Percentiles rank a stretch among this genome's conserved stretches.
phyloP scores from a whole-genome alignment of 2,888 invertebrate genomes.

The Sceliomorpha sp. region DNA sequence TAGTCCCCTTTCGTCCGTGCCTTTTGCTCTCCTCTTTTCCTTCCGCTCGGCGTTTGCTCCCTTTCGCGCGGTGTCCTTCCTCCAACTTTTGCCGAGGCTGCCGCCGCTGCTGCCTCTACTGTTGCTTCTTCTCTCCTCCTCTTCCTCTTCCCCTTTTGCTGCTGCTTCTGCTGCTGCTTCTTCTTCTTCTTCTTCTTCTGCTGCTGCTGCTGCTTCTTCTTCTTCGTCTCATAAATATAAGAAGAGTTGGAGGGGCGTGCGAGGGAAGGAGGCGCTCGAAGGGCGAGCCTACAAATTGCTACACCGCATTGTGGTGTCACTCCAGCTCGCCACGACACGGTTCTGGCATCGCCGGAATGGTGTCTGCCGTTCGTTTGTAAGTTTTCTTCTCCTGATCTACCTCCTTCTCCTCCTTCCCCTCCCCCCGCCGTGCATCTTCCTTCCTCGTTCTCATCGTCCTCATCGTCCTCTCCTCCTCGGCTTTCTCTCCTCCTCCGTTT shows the following conservation, averaged over 20 bases:
- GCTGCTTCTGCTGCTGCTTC: too few relatives aligned
- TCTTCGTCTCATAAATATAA: constrained; percentile 51
- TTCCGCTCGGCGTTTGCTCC: constrained; percentile 36
- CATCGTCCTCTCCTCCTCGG: constrained; percentile 5
- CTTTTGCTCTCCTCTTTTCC: constrained; percentile 57
- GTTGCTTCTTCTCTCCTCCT: too few relatives aligned
- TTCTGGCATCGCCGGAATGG: constrained; percentile 79
- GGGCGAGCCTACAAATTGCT: constrained; percentile 80
- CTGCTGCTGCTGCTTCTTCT: too few relatives aligned
- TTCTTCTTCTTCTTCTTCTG: too few relatives aligned
- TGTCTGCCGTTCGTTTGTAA: constrained; percentile 66
- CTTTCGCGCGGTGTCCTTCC: constrained; percentile 50
- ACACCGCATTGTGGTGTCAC: constrained; percentile 81
- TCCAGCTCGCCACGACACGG: constrained; percentile 78
- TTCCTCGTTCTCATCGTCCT: constrained; percentile 9
- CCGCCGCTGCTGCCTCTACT: constrained; percentile 37
- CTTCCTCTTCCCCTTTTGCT: too few relatives aligned
- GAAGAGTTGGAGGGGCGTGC: constrained; percentile 41
- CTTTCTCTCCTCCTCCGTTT: neutral
- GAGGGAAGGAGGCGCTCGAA: constrained; percentile 44
- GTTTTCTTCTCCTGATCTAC: constrained; percentile 45
- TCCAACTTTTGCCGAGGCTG: constrained; percentile 32
- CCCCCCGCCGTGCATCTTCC: neutral
- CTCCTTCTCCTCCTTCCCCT: constrained; percentile 5
- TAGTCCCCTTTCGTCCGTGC: constrained; percentile 62